Evolutionary conservation across 2,113 vertebrate genomes (phyloP), one percentile per base, ranked within the genome.

Genomic region (Setophaga kirtlandii): DNA sequence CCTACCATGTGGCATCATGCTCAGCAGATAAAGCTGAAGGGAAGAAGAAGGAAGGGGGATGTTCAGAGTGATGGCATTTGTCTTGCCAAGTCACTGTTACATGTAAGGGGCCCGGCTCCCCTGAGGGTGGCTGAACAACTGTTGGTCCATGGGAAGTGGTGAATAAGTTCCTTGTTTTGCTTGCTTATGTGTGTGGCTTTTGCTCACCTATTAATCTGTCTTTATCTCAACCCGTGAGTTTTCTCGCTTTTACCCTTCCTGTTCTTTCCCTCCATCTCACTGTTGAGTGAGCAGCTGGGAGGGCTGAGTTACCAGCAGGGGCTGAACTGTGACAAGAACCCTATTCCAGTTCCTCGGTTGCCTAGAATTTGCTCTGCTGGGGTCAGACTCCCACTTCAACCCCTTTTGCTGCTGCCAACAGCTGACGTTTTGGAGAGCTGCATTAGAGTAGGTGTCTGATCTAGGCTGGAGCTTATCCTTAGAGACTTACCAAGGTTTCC

Each of bases 81-180:
- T 62, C n/a, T 49, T 69, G 9, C n/a, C 30, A 12, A 62, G 24
- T 41, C 17, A 31, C 24, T 10, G 20, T 53, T 3, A 31, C 9
- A 12, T 0, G 0, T 25, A 35, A 35, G 25, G 47, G 28, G 5
- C 30, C n/a, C 39, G 47, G 30, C 30, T 46, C 28, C 41, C 46
- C 62, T 53, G 62, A 9, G 30, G 7, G 7, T 35, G 39, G 20
- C n/a, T 41, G 47, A 69, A 47, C n/a, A 12, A 20, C 28, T 12
- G 17, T 47, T 2, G 0, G 22, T 1, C 47, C n/a, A 25, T 22
- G 17, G 55, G 41, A 76, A 55, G 4, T 4, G 24, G 9, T 41
- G 41, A 62, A 53, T 31, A 1, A 62, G 33, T 62, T 62, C 10
- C 14, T 25, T 68, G 4, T 47, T 69, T 62, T 31, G 17, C 21